Conservation (phyloP, 2,888 invertebrate genomes). For the Eilema griseolum region DNA sequence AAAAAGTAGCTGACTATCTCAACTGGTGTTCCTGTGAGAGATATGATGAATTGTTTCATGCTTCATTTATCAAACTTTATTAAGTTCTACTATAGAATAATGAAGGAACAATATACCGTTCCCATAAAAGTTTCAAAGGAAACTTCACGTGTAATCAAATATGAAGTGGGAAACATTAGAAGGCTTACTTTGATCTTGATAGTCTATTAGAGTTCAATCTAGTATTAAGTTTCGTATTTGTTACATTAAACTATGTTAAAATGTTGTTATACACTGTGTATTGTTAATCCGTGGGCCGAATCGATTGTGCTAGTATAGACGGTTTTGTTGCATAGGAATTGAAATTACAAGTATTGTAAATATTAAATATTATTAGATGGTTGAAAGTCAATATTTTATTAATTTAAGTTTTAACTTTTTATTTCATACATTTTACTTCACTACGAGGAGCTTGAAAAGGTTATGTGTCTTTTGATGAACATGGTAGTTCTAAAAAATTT, state of each 20-base stretch:
- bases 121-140: slow-evolving; percentile 23
- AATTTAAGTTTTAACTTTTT: too few species aligned
- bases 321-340: too few species aligned
- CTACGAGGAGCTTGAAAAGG: too few species aligned
- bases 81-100: slow-evolving; percentile 31
- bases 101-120: slow-evolving; percentile 22
- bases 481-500: too few species aligned
- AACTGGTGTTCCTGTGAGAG: slow-evolving; percentile 15
- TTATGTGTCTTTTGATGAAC: too few species aligned
- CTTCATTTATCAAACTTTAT: slow-evolving; percentile 43
- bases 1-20: slow-evolving; percentile 23
- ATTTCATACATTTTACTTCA: too few species aligned
- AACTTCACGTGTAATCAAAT: slow-evolving; percentile 24
- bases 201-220: not conserved
- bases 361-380: too few species aligned
- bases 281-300: too few species aligned
- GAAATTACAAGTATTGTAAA: too few species aligned
- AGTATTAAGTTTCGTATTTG: not conserved
- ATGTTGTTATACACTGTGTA: not conserved
- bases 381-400: too few species aligned
- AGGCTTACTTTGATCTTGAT: slow-evolving; percentile 13
- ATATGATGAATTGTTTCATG: slow-evolving; percentile 38
- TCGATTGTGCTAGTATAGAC: too few species aligned
- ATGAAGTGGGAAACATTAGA: slow-evolving; percentile 9
- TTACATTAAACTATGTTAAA: not conserved